Base-by-base conservation (phyloP, 2,888 invertebrate genomes). In the Idaea aversata region DNA sequence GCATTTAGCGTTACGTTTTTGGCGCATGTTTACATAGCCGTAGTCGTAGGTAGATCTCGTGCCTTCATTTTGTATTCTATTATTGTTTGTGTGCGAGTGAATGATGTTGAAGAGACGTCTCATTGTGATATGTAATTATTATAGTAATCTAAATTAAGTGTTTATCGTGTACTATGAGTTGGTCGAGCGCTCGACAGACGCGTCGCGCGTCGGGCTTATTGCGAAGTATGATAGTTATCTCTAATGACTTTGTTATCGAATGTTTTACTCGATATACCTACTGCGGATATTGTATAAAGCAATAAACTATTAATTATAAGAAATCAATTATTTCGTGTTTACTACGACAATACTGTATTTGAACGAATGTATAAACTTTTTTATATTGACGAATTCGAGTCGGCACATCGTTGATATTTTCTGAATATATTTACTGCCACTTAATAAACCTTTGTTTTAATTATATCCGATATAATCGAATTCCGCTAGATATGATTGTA, bases 101-200 rank as follows among this genome's bases (percentile, higher is more conserved):
- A 84, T 85, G 83, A 80, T 86, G 86, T 86, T 85, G 86, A 88
- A 87, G 88, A 88, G 89, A 90, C 88, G 90, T 90, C 90, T 91
- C 91, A 92, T 90, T 93, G 92, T 93, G 92, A 93, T 93, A 93
- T 93, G 90, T 93, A 91, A 93, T 91, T 93, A 92, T 88, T 91
- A 90, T 89, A 84, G 72, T 83, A 88, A 90, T 90, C 91, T 91
- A 91, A 91, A 91, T 91, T 92, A 91, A 91, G 91, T 90, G 88
- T 89, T 87, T 91, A 89, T 87, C 85, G 87, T 89, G 89, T 87
- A 87, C 82, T 63, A 65, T 84, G 88, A 87, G 83, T 84, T 83
- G 87, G 85, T 82, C 83, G 88, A 83, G 85, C 87, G 87, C 84
- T 86, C 87, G 86, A 85, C 85, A 87, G 86, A 85, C 85, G 86